phyloP scores from a whole-genome alignment of 1,140 invertebrate species.

The Panagrolaimus sp. region DNA sequence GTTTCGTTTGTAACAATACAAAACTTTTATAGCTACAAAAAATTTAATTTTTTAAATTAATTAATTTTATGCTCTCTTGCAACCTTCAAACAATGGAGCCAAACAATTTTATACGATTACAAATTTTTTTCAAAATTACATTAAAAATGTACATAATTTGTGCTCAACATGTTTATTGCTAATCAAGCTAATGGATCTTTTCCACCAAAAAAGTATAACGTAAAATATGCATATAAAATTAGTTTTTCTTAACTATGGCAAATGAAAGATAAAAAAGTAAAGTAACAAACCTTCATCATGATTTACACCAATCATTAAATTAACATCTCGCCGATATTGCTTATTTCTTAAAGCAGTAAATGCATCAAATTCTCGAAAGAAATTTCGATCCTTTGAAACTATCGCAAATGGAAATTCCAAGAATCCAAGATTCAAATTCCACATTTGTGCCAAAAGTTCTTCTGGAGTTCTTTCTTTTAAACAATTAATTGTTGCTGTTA shows the following conservation, averaged over 20 bases:
- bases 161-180: no score
- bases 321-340: slow-evolving; percentile 48
- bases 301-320: slow-evolving; percentile 57
- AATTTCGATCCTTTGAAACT: slow-evolving; percentile 53
- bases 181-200: no score
- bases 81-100: no score
- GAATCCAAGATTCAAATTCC: slow-evolving; percentile 49
- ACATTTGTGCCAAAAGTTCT: slow-evolving; percentile 46
- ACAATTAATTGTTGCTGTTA: slow-evolving; percentile 36
- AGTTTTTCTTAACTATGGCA: no score
- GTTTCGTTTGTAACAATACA: no score
- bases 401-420: slow-evolving; percentile 57
- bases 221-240: no score
- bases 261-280: not conserved
- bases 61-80: no score
- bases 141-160: no score
- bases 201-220: no score
- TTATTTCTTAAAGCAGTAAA: slow-evolving; percentile 47
- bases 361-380: slow-evolving; percentile 53
- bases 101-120: no score
- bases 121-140: no score
- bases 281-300: slow-evolving; percentile 47
- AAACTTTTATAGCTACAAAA: no score
- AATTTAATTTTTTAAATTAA: not conserved
- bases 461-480: slow-evolving; percentile 32